Percentiles rank a stretch among this genome's conserved stretches.
These are phyloP conservation scores for Macropis europaea DNA, from an alignment of 2,888 invertebrate genomes.

Conservation along the genomic window DNA sequence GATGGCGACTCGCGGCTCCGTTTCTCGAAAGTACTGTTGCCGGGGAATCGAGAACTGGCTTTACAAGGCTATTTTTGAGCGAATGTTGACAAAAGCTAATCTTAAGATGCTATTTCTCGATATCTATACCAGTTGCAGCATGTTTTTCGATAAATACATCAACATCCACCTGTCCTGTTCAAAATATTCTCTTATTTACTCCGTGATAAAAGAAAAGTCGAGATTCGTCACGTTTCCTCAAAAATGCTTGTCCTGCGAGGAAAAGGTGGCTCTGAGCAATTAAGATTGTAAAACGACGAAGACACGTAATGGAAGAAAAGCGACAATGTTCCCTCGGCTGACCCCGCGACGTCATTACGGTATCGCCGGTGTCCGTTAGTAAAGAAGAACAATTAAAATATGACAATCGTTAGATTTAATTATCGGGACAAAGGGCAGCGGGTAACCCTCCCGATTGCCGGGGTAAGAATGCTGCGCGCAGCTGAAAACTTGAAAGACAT, in stretches of 20 bases:
- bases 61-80: too few species aligned
- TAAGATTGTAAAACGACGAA: constrained; percentile 50
- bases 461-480: constrained; percentile 72
- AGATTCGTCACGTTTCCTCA: not conserved
- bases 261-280: constrained; percentile 37
- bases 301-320: constrained; percentile 58
- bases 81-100: too few species aligned
- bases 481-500: constrained; percentile 77
- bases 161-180: too few species aligned
- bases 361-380: constrained; percentile 58
- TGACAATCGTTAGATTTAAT: constrained; percentile 79
- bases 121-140: too few species aligned
- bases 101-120: too few species aligned
- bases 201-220: not conserved
- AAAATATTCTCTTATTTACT: too few species aligned
- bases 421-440: constrained; percentile 74
- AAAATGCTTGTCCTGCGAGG: not conserved
- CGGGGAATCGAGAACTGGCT: too few species aligned
- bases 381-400: constrained; percentile 78
- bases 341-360: constrained; percentile 50
- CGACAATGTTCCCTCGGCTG: constrained; percentile 22
- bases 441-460: constrained; percentile 53
- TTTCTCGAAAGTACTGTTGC: too few species aligned
- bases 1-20: too few species aligned
- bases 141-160: too few species aligned